Base-by-base conservation (phyloP, 2,888 invertebrate genomes). In the Watsonalla binaria region DNA sequence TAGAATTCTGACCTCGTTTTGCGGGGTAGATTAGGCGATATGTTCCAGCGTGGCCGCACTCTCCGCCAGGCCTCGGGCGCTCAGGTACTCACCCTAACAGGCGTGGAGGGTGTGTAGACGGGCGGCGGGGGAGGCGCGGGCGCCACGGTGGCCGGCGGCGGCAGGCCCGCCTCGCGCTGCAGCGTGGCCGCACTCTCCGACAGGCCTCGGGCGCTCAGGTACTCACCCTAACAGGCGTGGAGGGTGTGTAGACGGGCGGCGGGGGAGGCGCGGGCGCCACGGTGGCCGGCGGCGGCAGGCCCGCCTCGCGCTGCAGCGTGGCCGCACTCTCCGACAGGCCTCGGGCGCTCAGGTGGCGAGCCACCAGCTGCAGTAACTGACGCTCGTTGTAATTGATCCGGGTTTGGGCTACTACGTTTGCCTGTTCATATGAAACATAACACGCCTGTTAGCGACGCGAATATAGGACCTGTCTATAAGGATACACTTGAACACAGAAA, bases 331-430 rank as follows among this genome's bases (percentile, higher is more conserved):
- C 95, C 0, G 76, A 57, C 51, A 96, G 92, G 0, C 96, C 98
- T 68, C 96, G 94, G 4, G 93, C 92, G 39, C 93, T 77, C 52
- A 99, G 91, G 88, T 99, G 98, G 54, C 96, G 95, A 72, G 97
- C 94, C 49, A 99, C 98, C 9, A 99, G 90, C 79, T 98, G 97
- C 65, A 98, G 93, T 42, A 99, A 90, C 82, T 99, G 98, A 47
- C 95, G 94, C 79, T 98, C 97, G 83, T 98, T 97, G 92, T 96
- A 99, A 73, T 95, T 95, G 57, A 99, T 99, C 61, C 96, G 94
- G 0, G 99, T 99, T 84, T 98, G 98, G 0, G 98, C 98, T 0
- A 99, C 98, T 47, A 99, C 97, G 84, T 97, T 97, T 0, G 98
- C 96, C 94, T 94, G 75, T 35, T 8, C 45, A 49, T 35, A 42